Base-by-base conservation (phyloP, 2,888 invertebrate genomes). In the Lottia scabra region DNA sequence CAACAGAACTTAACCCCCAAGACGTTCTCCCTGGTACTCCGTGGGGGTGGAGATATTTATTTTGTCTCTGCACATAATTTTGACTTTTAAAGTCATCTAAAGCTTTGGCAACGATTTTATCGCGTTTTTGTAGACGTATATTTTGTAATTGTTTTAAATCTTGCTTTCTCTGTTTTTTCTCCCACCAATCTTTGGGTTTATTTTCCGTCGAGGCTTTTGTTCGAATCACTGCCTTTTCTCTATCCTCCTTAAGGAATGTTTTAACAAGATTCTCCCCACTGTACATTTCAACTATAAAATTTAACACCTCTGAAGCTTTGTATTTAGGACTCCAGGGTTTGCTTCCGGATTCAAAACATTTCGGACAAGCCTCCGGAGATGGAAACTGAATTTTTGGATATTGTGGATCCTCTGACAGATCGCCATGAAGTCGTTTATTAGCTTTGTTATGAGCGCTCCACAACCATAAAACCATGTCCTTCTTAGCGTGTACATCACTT, bases 321-420 rank as follows among this genome's bases (percentile, higher is more conserved):
- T 82, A 85, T 26, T 71, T 72, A 1, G 75, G 62, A 4, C 67
- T 65, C 1, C 48, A 70, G 0, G 10, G 44, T 2, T 65, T 65
- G 10, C 30, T 67, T 12, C 1, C 45, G 10, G 19, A 6, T 6
- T 65, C 65, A 19, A 78, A 78, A 78, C 89, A 90, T 8, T 75
- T 63, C 0, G 93, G 91, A 89, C 98, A 98, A 72, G 92, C 91
- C 5, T 89, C 84, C 1, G 88, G 85, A 80, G 93, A 81, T 0
- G 99, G 99, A 88, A 96, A 99, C 89, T 96, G 95, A 72, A 94
- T 91, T 90, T 99, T 99, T 0, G 95, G 96, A 89, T 94, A 93
- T 70, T 92, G 89, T 0, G 98, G 96, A 91, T 99, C 99, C 90
- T 98, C 98, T 0, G 96, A 83, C 23, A 83, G n/a, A 88, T 97